phyloP scores from a whole-genome alignment of 2,113 vertebrate genomes.

The Poecilia latipinna region DNA sequence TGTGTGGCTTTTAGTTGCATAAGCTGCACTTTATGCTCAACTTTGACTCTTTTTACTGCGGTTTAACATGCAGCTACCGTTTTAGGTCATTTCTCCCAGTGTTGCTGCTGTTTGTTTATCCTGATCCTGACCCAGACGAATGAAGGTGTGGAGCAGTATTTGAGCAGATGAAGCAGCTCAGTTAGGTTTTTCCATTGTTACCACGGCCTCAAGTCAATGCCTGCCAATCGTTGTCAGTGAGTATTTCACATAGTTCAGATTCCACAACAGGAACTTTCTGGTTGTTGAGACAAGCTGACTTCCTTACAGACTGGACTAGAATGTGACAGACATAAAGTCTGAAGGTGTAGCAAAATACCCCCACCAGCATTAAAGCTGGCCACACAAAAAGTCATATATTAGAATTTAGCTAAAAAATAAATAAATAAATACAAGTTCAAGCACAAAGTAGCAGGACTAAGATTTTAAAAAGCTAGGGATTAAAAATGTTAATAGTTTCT shows the following conservation, averaged over 20 bases:
- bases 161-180: background rate
- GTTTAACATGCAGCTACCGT: background rate
- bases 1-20: background rate
- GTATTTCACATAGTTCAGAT: slow-evolving; percentile 1
- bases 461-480: background rate
- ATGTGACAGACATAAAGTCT: background rate
- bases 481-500: background rate
- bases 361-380: background rate
- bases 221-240: background rate
- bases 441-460: background rate
- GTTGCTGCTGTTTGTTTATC: background rate
- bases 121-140: slow-evolving; percentile 1
- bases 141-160: background rate
- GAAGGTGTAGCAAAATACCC: background rate
- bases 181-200: slow-evolving; percentile 17
- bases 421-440: background rate
- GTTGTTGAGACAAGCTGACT: slow-evolving; percentile 6
- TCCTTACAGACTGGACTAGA: background rate
- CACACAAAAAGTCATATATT: background rate
- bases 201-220: slow-evolving; percentile 13
- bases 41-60: background rate
- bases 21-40: background rate
- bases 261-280: slow-evolving; percentile 1
- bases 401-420: background rate
- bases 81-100: background rate